Base-by-base conservation (phyloP, 2,888 invertebrate species). In the Neoascia interrupta region DNA sequence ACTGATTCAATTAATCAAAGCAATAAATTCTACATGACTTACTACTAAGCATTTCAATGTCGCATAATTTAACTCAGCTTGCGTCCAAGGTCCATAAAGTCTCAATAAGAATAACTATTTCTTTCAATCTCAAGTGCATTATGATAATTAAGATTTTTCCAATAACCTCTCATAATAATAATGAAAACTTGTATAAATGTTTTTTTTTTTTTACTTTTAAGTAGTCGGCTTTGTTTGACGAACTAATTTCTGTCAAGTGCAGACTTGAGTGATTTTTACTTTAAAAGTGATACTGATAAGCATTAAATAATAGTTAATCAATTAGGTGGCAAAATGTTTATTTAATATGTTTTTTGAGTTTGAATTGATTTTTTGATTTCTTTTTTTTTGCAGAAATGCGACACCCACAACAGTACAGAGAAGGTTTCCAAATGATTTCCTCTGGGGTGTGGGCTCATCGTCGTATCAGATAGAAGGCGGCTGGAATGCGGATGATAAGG, bases 401-500 rank as follows among this genome's bases (percentile, higher is more conserved):
- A 54, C 37, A 10, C n/a, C n/a, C n/a, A n/a, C n/a, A n/a, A 8
- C 8, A 1, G 53, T 58, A 6, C 81, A 81, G 1, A 82, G 88
- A 6, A 82, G 84, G 39, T 89, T 89, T 84, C 89, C 89, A 10
- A 83, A 81, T 63, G 88, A 87, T 66, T 89, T 89, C 81, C 72
- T 86, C 19, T 89, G 88, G 87, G 89, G 89, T 53, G 86, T 88
- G 23, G 88, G 87, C 0, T 87, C 88, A 1, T 88, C 88, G 1
- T 85, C 88, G 0, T 88, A 88, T 81, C 88, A 88, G 82, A 87
- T 88, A 21, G 88, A 88, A 75, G 88, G 88, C 10, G 88, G 85
- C 10, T 88, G 88, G 88, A 84, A 89, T 82, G 86, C 83, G 10
- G 87, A 87, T 54, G 91, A 90, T 15, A 92, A 91, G 85, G 86